Percentiles rank a stretch among this genome's conserved stretches.
These are phyloP conservation scores for Galleria mellonella DNA, from an alignment of 1,140 invertebrate genomes.

Conservation along the genomic window DNA sequence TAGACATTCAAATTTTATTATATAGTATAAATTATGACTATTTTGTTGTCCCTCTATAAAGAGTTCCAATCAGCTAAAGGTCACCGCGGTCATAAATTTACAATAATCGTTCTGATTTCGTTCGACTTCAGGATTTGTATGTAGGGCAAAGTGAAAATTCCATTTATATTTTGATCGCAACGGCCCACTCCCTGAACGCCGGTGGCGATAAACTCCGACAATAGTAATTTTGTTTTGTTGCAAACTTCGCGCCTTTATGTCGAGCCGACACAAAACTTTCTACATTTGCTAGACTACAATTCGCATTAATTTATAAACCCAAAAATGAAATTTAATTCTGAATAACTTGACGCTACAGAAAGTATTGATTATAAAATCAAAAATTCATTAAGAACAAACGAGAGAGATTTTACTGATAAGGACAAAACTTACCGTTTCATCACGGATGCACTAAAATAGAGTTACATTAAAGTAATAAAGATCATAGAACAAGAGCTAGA, in stretches of 20 bases:
- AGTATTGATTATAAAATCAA: too few relatives aligned
- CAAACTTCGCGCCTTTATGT: conserved; percentile 37
- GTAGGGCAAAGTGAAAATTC: conserved; percentile 42
- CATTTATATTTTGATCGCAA: conserved; percentile 50
- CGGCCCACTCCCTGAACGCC: conserved; percentile 33
- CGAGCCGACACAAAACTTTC: conserved; percentile 27
- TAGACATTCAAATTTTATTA: too few relatives aligned
- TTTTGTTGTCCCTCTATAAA: too few relatives aligned
- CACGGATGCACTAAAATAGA: too few relatives aligned
- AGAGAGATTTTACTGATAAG: too few relatives aligned
- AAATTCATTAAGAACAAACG: too few relatives aligned
- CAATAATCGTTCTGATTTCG: conserved; percentile 32
- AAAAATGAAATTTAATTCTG: conserved; percentile 36
- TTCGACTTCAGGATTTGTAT: conserved; percentile 31
- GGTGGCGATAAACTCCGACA: conserved; percentile 45
- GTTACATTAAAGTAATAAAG: too few relatives aligned
- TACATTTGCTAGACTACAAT: conserved; percentile 37
- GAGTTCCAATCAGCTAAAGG: conserved; percentile 10
- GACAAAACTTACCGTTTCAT: too few relatives aligned
- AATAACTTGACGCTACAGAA: background rate
- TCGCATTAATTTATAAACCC: conserved; percentile 30
- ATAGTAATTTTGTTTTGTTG: conserved; percentile 58
- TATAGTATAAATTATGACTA: too few relatives aligned
- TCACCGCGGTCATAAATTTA: conserved; percentile 25
- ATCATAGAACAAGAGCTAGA: too few relatives aligned